Percentiles rank a stretch among this genome's conserved stretches.
Conservation (phyloP, 2,113 vertebrate genomes). For the Agapornis roseicollis region DNA sequence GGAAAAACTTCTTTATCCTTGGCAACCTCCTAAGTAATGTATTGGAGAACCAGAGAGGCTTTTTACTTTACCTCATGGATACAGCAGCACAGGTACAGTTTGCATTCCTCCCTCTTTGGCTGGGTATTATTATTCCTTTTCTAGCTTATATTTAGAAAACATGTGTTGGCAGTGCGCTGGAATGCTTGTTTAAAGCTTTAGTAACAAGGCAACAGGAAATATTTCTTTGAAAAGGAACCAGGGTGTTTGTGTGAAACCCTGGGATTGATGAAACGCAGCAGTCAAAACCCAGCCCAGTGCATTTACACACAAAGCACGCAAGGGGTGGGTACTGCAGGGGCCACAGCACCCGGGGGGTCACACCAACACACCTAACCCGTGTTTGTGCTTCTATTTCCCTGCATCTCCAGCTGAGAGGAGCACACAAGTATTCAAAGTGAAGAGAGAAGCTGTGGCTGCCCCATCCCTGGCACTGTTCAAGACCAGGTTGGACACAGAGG, state of each 20-base stretch:
- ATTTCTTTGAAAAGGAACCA: neutral
- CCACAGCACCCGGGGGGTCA: neutral
- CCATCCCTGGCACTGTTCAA: neutral
- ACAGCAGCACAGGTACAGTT: neutral
- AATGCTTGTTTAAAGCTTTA: neutral
- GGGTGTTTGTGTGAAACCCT: neutral
- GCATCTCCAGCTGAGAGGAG: neutral
- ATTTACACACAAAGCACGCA: accelerated
- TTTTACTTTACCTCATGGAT: neutral
- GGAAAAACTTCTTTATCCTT: neutral
- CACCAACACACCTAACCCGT: accelerated
- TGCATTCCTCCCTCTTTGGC: neutral
- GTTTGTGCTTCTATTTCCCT: neutral
- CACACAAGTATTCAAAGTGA: neutral
- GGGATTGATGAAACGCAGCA: neutral
- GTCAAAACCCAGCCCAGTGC: accelerated
- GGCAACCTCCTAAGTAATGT: neutral
- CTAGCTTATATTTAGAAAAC: neutral
- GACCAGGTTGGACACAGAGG: neutral
- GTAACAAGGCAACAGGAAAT: neutral
- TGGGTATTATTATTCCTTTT: neutral
- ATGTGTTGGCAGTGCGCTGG: neutral
- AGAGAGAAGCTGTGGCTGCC: neutral
- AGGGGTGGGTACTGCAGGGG: neutral
- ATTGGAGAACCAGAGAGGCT: neutral